Evolutionary conservation across 2,113 vertebrate species (phyloP).

Genomic region (Ageneiosus marmoratus): DNA sequence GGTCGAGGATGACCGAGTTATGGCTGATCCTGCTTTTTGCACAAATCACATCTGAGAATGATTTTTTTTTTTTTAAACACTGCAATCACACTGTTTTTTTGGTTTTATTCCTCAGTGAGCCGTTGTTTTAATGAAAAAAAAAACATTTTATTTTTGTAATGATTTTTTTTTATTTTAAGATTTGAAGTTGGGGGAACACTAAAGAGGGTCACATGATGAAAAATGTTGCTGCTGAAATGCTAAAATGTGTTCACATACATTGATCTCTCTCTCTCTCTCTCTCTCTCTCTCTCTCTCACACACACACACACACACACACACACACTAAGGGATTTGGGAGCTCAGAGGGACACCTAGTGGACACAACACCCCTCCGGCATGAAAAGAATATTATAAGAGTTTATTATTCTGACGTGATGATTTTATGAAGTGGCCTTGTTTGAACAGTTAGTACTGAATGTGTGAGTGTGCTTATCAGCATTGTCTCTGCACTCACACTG

Average conservation of each 20-base stretch:
- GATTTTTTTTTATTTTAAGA: constrained; percentile 21
- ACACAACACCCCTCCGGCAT: too few relatives aligned
- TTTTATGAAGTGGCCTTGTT: not conserved
- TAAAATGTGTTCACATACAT: too few relatives aligned
- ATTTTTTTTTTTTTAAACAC: constrained; percentile 2
- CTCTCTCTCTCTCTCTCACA: too few relatives aligned
- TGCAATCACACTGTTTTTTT: constrained; percentile 19
- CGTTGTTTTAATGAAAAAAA: not conserved
- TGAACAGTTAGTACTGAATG: not conserved
- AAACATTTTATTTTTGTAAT: not conserved
- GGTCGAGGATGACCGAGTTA: not conserved
- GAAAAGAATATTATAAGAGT: not conserved
- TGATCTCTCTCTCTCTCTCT: too few relatives aligned
- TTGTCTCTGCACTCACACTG: not conserved
- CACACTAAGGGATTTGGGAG: not conserved
- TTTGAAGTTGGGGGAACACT: not conserved
- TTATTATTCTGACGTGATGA: not conserved
- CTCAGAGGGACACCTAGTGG: not conserved
- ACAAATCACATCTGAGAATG: constrained; percentile 55
- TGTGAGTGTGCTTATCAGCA: not conserved
- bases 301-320: not conserved
- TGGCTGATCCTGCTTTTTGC: constrained; percentile 54
- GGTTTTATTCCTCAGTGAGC: constrained; percentile 5
- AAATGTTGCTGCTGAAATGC: not conserved
- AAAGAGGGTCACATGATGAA: not conserved